Conservation (phyloP, 2,113 vertebrate genomes). For the Pelusios castaneus region DNA sequence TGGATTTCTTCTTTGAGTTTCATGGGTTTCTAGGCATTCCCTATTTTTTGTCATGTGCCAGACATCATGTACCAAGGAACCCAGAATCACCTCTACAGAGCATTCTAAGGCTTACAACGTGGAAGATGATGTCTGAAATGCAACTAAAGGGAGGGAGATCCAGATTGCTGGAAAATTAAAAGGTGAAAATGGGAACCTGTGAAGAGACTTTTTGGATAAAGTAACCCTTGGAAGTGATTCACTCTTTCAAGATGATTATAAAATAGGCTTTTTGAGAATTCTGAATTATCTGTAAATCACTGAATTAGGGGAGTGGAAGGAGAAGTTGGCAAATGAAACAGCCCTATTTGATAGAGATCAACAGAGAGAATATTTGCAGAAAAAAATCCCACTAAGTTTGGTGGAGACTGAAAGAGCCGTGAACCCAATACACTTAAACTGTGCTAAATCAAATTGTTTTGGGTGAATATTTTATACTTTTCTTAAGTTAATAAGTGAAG, state of each 20-base stretch:
- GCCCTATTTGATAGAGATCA: neutral
- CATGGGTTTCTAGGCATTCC: neutral
- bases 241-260: constrained; percentile 22
- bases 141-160: constrained; percentile 41
- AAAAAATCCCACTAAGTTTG: neutral
- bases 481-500: neutral
- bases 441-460: neutral
- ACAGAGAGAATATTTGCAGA: neutral
- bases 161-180: constrained; percentile 22
- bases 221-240: constrained; percentile 1
- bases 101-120: neutral
- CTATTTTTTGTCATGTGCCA: neutral
- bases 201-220: neutral
- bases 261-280: constrained; percentile 38
- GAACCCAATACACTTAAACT: neutral
- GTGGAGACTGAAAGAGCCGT: neutral
- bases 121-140: constrained; percentile 35
- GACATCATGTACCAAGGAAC: neutral
- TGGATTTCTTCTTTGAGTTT: neutral
- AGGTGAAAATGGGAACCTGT: constrained; percentile 10
- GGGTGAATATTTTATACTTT: neutral
- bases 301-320: constrained; percentile 18
- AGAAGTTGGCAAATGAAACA: neutral
- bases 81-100: neutral
- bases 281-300: constrained; percentile 16